These are phyloP conservation scores for Cryptomyrus ogoouensis DNA, from an alignment of 2,113 vertebrate genomes.

Conservation along the genomic window DNA sequence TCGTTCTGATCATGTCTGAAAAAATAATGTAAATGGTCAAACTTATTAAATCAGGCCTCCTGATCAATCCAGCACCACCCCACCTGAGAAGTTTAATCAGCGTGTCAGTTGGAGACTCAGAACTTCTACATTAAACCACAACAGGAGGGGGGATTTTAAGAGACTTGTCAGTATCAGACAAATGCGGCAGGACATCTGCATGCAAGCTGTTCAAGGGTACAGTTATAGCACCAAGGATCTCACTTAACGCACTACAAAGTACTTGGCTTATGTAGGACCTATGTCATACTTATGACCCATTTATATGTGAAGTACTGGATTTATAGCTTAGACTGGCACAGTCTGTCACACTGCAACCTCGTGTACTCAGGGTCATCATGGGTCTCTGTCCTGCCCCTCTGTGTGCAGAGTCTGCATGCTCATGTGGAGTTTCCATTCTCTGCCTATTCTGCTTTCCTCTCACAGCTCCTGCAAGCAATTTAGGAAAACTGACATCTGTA, in stretches of 20 bases:
- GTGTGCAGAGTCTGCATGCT: not conserved
- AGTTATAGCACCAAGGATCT: not conserved
- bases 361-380: not conserved
- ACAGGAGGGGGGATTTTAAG: not conserved
- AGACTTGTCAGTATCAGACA: not conserved
- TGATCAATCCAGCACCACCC: not conserved
- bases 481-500: not conserved
- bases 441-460: not conserved
- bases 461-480: not conserved
- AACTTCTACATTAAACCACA: not conserved
- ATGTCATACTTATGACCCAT: not conserved
- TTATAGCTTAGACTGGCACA: not conserved
- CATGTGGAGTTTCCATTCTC: not conserved
- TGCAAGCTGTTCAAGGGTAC: not conserved
- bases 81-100: too few relatives aligned
- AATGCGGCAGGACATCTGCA: not conserved
- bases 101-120: not conserved
- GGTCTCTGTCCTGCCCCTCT: not conserved
- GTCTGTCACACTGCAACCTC: not conserved
- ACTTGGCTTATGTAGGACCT: not conserved
- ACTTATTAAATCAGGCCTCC: not conserved
- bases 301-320: not conserved
- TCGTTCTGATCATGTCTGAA: not conserved
- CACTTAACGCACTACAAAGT: not conserved
- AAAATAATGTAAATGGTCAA: not conserved